Conservation (phyloP, 30 jellyfish, hydroid and myxozoan species). For the Aurelia sp. region DNA sequence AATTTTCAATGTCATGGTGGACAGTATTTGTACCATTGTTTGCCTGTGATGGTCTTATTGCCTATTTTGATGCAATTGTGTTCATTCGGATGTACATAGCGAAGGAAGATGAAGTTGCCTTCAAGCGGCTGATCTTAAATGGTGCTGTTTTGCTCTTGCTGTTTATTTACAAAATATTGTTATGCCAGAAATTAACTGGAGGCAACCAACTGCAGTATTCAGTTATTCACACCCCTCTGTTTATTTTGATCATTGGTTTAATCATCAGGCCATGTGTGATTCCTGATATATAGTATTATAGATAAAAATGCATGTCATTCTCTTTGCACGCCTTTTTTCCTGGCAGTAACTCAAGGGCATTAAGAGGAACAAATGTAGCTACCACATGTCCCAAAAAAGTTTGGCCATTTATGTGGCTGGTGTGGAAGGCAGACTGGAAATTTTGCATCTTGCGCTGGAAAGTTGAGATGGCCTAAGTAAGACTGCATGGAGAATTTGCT, state of each 20-base stretch:
- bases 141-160: slow-evolving; percentile 77
- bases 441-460: no score
- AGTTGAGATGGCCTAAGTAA: no score
- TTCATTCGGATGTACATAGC: slow-evolving; percentile 83
- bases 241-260: slow-evolving; percentile 69
- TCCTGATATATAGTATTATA: slow-evolving; percentile 53
- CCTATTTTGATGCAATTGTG: slow-evolving; percentile 91
- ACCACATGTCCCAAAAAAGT: no score
- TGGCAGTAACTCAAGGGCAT: no score
- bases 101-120: slow-evolving; percentile 80
- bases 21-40: slow-evolving; percentile 81
- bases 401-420: no score
- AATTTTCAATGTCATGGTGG: slow-evolving; percentile 85
- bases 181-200: slow-evolving; percentile 88
- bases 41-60: slow-evolving; percentile 90
- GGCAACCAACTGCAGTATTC: slow-evolving; percentile 68
- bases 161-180: slow-evolving; percentile 78
- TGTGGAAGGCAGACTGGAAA: no score
- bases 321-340: no score
- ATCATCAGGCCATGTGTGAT: slow-evolving; percentile 88
- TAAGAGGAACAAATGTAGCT: no score
- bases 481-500: no score
- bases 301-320: no score
- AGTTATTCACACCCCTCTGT: slow-evolving; percentile 82
- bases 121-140: slow-evolving; percentile 75